phyloP scores from a whole-genome alignment of 2,113 vertebrate species.

The Esox niger region DNA sequence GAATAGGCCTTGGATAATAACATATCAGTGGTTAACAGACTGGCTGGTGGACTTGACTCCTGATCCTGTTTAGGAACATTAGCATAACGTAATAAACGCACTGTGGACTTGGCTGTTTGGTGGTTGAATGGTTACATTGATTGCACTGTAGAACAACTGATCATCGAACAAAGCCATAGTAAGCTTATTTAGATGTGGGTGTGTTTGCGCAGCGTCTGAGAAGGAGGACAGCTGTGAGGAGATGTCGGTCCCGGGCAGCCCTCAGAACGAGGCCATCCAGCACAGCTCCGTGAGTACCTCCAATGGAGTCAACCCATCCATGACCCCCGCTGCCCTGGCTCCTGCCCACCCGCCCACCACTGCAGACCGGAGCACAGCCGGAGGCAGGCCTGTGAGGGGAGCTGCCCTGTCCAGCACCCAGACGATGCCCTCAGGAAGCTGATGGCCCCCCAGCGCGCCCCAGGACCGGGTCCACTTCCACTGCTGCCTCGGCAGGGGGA shows the following conservation, averaged over 20 bases:
- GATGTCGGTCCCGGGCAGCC: conserved; percentile 90
- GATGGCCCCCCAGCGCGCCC: conserved; percentile 74
- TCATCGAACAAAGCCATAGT: not conserved
- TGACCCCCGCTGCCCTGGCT: conserved; percentile 77
- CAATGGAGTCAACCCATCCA: conserved; percentile 89
- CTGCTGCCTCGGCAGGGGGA: conserved; percentile 60
- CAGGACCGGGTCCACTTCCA: conserved; percentile 65
- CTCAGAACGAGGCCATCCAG: conserved; percentile 92
- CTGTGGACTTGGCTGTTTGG: no score
- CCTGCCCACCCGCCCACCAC: conserved; percentile 77
- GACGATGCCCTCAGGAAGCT: conserved; percentile 89
- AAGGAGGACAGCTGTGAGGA: conserved; percentile 96
- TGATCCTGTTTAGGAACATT: no score
- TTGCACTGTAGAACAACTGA: not conserved
- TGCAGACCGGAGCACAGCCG: conserved; percentile 89
- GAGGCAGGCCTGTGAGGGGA: conserved; percentile 74
- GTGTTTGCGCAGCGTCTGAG: conserved; percentile 76
- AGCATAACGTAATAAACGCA: no score
- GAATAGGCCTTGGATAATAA: conserved; percentile 20
- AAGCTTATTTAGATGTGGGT: not conserved
- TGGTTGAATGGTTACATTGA: no score
- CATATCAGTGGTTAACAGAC: no score
- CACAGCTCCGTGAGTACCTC: conserved; percentile 98
- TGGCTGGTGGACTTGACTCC: no score
- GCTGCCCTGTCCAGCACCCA: conserved; percentile 72